phyloP scores from a whole-genome alignment of 2,113 vertebrate genomes.

The Grammomys dolichurus region DNA sequence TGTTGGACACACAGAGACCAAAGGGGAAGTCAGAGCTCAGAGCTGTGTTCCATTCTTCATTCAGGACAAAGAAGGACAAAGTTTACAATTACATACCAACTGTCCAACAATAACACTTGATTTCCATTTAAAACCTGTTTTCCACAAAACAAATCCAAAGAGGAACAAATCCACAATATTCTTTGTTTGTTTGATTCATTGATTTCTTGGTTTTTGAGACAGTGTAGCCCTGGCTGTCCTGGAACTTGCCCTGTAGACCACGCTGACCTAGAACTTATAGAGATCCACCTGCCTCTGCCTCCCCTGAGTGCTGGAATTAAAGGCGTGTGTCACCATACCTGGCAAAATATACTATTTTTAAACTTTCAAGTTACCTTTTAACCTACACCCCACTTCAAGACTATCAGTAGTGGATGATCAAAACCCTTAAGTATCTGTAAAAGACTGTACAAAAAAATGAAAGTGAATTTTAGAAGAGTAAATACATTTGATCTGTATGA shows the following conservation, averaged over 20 bases:
- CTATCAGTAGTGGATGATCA: not conserved
- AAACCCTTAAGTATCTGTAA: constrained; percentile 4
- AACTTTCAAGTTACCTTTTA: constrained; percentile 3
- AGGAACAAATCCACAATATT: not conserved
- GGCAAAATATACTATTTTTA: not conserved
- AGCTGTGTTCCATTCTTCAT: not conserved
- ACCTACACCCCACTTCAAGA: not conserved
- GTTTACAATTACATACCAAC: not conserved
- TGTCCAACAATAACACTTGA: not conserved
- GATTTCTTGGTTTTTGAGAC: not conserved
- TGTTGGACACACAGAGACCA: constrained; percentile 10
- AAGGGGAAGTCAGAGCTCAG: not conserved
- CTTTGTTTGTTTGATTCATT: not conserved
- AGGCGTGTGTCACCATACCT: not conserved
- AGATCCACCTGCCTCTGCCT: not conserved
- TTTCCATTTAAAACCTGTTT: constrained; percentile 28
- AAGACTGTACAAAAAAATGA: not conserved
- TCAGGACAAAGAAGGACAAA: not conserved
- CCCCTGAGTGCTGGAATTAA: not conserved
- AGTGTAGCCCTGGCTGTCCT: not conserved
- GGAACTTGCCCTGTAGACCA: not conserved
- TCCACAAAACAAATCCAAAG: constrained; percentile 47
- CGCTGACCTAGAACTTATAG: not conserved
- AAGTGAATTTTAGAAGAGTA: constrained; percentile 32
- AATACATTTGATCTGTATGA: constrained; percentile 17